Evolutionary conservation across 2,797 vertebrate species (phyloP), one percentile per base, ranked within the genome.

Genomic region (Acanthornis magna): DNA sequence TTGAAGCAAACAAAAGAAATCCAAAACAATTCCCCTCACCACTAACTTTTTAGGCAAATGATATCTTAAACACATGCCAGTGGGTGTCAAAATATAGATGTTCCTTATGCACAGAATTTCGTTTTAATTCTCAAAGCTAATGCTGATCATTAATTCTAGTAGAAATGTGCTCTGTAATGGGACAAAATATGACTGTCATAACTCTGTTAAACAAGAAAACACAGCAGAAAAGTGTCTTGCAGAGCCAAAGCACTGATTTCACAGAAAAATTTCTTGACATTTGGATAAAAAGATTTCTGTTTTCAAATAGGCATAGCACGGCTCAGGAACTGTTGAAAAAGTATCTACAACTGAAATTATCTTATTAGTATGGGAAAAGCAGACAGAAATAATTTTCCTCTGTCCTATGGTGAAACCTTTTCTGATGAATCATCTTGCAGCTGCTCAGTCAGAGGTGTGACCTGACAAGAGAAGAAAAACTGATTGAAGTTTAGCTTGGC

Each of bases 401-500:
- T 81, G 48, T 94, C 57, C 88, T 72, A 38, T 82, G 63, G 57
- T 86, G 88, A 91, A 94, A 82, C 29, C 54, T 73, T 84, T 74
- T 88, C 72, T 1, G 36, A 93, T 95, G 85, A 96, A 94, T 96
- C 85, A 96, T 87, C 77, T 89, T 85, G 70, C 84, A 95, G 89
- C 79, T 77, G 88, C 92, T 95, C 91, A 89, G 91, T 95, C 78
- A 95, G 92, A 96, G 85, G 88, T 96, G 77, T 76, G 80, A 91
- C 78, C 79, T 93, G 91, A 96, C 89, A 80, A 85, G 76, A 88
- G 85, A 95, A 94, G 72, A 94, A 93, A 91, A 96, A 89, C 9
- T 66, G 89, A 90, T 88, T 94, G 88, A 96, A 91, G 91, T 92
- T 92, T 94, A 91, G 47, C 95, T 92, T 96, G 86, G 83, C 74